These are phyloP conservation scores for Periplaneta americana DNA, from an alignment of 1,140 invertebrate species.

Conservation along the genomic window DNA sequence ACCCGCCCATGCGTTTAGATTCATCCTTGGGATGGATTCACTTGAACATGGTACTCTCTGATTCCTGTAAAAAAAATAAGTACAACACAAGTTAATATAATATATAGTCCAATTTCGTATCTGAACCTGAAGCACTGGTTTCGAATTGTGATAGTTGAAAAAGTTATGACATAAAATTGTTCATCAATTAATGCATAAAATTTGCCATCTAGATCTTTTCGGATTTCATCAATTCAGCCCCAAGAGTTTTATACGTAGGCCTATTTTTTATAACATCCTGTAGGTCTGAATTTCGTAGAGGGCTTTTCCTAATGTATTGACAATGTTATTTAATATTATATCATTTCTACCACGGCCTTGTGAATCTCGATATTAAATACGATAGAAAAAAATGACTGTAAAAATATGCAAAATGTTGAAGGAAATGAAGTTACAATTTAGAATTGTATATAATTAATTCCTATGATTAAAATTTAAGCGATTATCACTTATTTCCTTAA, in stretches of 20 bases:
- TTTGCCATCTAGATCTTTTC: background rate
- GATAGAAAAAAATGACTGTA: no score
- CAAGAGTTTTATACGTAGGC: background rate
- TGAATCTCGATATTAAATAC: no score
- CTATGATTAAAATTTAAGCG: no score
- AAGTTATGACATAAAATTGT: background rate
- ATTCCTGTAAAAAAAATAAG: conserved; percentile 33
- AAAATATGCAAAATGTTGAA: no score
- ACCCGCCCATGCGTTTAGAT: conserved; percentile 38
- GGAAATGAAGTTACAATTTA: no score
- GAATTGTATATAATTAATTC: no score
- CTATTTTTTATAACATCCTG: no score
- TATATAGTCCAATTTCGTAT: background rate
- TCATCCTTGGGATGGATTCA: conserved; percentile 35
- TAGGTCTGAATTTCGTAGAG: no score
- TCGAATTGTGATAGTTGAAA: background rate
- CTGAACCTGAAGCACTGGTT: background rate
- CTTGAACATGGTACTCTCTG: conserved; percentile 37
- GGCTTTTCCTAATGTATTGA: no score
- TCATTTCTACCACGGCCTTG: no score
- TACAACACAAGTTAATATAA: background rate
- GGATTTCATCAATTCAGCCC: background rate
- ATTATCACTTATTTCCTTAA: no score
- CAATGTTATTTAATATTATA: no score
- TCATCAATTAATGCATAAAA: background rate